Base-by-base conservation (phyloP, 1,140 invertebrate genomes). In the Drosophila ogumai region DNA sequence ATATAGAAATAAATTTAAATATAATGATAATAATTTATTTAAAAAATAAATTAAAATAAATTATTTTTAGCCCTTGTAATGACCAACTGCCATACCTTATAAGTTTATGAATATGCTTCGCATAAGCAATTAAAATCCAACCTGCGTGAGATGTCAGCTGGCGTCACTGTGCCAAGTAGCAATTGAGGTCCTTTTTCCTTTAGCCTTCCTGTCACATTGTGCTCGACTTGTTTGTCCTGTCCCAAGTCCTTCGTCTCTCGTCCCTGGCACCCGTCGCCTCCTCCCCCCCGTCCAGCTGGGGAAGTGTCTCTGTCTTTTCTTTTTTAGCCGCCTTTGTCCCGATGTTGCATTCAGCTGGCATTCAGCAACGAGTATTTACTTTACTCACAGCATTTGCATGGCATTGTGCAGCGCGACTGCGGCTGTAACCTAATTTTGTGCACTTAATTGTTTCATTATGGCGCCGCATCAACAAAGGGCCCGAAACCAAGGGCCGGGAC, bases 391-490 rank as follows among this genome's bases (percentile, higher is more conserved):
- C 85, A 85, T 90, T 90, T 90, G 86, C 85, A 90, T 84, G 61
- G 74, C 82, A 81, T 86, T 86, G 82, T 86, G 72, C 71, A 58
- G 61, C 59, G 61, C 58, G 52, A 64, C 67, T 87, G 77, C 69
- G 64, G 79, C 66, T 90, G 78, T 90, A 90, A 90, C 85, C 85
- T 81, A 90, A 90, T 90, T 90, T 90, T 81, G 71, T 90, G 81
- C 81, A 75, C 81, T 77, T 90, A 90, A 90, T 90, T 90, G 85
- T 90, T 90, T 90, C 85, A 90, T 90, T 90, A 90, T 90, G 85
- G 78, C 78, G 84, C 77, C 84, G 77, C 84, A 90, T 90, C 77
- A 90, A 88, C 85, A 90, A 88, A 88, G 68, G 79, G 34, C 72
- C 68, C 63, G 57, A 60, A 56, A 73, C 69, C 44, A 67, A 67